Percentiles rank a stretch among this genome's conserved stretches.
These are phyloP conservation scores for Bovichtus variegatus DNA, from an alignment of 2,797 vertebrate genomes.

Conservation along the genomic window DNA sequence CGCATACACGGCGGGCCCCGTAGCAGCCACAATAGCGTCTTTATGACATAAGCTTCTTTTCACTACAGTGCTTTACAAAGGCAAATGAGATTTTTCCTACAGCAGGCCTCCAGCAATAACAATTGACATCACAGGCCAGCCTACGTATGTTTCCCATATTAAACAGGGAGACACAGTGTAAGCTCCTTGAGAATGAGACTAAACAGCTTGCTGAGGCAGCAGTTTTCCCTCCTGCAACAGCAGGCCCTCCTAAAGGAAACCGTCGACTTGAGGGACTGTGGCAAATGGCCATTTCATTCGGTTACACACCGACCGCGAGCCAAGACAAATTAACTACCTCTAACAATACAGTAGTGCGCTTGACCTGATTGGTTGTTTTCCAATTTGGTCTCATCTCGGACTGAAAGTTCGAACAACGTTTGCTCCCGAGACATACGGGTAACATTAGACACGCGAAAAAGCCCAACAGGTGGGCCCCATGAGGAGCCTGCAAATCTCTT, in stretches of 20 bases:
- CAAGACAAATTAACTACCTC: constrained; percentile 50
- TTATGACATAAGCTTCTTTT: constrained; percentile 80
- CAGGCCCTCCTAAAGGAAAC: constrained; percentile 37
- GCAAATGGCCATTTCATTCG: constrained; percentile 58
- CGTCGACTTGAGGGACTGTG: constrained; percentile 28
- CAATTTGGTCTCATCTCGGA: constrained; percentile 1
- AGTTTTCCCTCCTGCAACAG: constrained; percentile 48
- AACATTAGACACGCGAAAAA: constrained; percentile 82
- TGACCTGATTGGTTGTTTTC: constrained; percentile 23
- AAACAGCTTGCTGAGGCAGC: constrained; percentile 72
- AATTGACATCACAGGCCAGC: constrained; percentile 76
- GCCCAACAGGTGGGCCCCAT: constrained; percentile 87
- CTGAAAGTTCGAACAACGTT: constrained; percentile 3
- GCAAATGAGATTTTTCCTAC: constrained; percentile 78
- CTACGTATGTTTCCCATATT: constrained; percentile 75
- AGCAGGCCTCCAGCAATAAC: constrained; percentile 79
- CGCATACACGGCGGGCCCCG: constrained; percentile 2
- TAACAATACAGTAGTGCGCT: constrained; percentile 8
- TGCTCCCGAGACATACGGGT: constrained; percentile 75
- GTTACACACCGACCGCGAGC: constrained; percentile 38
- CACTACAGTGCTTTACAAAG: constrained; percentile 70
- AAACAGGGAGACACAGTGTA: constrained; percentile 62
- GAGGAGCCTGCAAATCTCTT: constrained; percentile 84
- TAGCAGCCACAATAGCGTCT: constrained; percentile 71
- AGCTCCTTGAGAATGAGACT: constrained; percentile 66